These are phyloP conservation scores for Epinephelus coioides DNA, from an alignment of 2,797 vertebrate species.

Conservation along the genomic window DNA sequence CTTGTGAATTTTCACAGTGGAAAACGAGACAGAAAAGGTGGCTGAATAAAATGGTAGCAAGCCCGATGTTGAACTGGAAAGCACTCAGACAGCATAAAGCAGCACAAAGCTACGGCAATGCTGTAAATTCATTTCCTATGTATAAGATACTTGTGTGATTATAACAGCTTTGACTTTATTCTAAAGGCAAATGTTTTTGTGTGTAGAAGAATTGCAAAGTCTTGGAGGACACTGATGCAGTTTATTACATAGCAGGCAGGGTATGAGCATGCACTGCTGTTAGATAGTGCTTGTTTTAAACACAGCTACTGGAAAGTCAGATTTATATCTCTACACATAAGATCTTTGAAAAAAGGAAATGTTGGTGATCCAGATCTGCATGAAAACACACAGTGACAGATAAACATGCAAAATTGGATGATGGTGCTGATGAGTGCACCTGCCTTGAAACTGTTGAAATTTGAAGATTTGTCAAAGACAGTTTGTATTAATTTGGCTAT, in stretches of 20 bases:
- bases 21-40: slow-evolving; percentile 53
- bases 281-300: not conserved
- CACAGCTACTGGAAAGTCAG: not conserved
- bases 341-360: not conserved
- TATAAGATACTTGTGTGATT: not conserved
- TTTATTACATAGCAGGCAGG: not conserved
- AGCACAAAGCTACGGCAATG: not conserved
- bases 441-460: too few species aligned
- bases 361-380: not conserved
- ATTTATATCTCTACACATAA: too few species aligned
- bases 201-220: not conserved
- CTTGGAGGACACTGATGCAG: not conserved
- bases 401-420: not conserved
- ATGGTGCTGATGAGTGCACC: not conserved
- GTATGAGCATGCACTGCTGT: not conserved
- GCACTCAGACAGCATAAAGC: slow-evolving; percentile 16
- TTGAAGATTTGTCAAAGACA: not conserved
- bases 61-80: slow-evolving; percentile 17
- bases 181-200: not conserved
- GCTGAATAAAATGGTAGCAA: slow-evolving; percentile 55
- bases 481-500: not conserved
- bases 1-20: slow-evolving; percentile 84
- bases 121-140: not conserved
- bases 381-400: not conserved
- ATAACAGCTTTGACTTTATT: not conserved